A percentile compares a stretch with the other conserved stretches of the same genome.
Conservation (phyloP, 2,797 vertebrate species). For the Taenioides sp. region DNA sequence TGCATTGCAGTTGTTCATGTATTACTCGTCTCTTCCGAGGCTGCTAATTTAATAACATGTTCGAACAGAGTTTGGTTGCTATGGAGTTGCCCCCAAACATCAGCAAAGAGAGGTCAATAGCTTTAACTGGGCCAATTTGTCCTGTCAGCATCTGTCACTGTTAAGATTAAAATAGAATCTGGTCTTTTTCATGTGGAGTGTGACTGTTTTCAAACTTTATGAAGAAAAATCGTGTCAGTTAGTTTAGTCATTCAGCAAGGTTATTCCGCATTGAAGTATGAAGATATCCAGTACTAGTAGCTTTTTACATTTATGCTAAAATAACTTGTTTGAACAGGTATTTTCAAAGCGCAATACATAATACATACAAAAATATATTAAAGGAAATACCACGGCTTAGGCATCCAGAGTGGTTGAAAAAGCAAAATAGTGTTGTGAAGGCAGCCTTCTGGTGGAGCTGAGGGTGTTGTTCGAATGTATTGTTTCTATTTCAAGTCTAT, state of each 20-base stretch:
- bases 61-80: conserved; percentile 46
- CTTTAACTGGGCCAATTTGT: conserved; percentile 18
- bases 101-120: conserved; percentile 40
- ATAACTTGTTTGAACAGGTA: neutral
- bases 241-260: neutral
- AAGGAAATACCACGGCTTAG: neutral
- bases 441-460: no score
- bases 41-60: conserved; percentile 28
- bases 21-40: conserved; percentile 21
- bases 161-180: conserved; percentile 33
- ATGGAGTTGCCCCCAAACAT: conserved; percentile 58
- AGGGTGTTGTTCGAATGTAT: no score
- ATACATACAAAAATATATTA: neutral
- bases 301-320: neutral
- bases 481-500: no score
- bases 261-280: neutral
- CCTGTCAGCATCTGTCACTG: conserved; percentile 18
- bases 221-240: neutral
- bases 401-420: neutral
- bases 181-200: conserved; percentile 22
- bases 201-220: conserved; percentile 13
- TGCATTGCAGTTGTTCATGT: conserved; percentile 32
- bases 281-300: neutral
- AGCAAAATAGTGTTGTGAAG: neutral
- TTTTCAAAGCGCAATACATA: neutral